phyloP scores from a whole-genome alignment of 2,797 vertebrate species.

The Halcyon smyrnensis region DNA sequence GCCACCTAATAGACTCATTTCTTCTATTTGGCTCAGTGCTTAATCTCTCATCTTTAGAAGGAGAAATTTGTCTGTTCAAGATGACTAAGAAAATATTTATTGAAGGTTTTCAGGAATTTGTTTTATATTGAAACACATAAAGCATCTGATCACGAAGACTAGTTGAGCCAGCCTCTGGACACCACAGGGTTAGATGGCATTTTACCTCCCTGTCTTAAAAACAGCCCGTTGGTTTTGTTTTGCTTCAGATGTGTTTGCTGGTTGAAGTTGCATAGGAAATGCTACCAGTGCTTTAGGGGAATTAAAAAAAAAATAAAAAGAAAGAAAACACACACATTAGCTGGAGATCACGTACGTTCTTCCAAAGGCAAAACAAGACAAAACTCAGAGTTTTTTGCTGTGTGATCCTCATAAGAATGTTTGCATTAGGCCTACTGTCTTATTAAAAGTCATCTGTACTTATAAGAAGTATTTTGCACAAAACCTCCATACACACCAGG shows the following conservation, averaged over 20 bases:
- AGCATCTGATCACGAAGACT: not conserved
- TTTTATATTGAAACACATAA: not conserved
- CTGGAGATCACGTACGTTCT: not conserved
- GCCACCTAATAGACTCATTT: not conserved
- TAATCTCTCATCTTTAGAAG: not conserved
- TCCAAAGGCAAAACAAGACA: conserved; percentile 32
- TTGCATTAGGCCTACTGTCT: not conserved
- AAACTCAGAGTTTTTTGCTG: not conserved
- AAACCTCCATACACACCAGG: not conserved
- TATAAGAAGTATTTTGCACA: not conserved
- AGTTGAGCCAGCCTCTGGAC: not conserved
- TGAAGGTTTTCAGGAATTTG: not conserved
- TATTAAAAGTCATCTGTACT: conserved; percentile 25
- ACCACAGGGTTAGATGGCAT: not conserved
- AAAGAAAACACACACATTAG: not conserved
- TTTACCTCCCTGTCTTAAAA: not conserved
- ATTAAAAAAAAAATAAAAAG: not conserved
- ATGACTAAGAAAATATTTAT: not conserved
- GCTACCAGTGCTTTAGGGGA: not conserved
- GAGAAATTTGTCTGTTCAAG: not conserved
- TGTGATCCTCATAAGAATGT: conserved; percentile 19
- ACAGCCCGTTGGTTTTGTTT: not conserved
- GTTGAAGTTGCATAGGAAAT: not conserved
- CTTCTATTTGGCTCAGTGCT: not conserved
- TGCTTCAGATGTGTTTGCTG: not conserved